Conservation (phyloP, 2,113 vertebrate species). For the Poecilia latipinna region DNA sequence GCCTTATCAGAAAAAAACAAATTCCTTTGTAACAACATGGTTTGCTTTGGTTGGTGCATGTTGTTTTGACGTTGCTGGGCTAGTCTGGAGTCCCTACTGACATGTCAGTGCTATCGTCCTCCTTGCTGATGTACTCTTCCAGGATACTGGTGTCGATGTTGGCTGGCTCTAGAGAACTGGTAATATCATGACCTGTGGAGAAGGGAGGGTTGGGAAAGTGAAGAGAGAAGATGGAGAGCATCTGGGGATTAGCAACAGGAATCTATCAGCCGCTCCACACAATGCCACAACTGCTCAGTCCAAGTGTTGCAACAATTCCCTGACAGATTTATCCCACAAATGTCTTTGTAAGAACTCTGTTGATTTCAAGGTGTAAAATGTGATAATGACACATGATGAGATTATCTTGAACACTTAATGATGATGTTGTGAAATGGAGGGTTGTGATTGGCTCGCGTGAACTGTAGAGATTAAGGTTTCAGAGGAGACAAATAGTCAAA, state of each 20-base stretch:
- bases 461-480: constrained; percentile 26
- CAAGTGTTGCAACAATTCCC: constrained; percentile 44
- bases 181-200: constrained; percentile 94
- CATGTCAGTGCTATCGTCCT: constrained; percentile 96
- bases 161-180: constrained; percentile 93
- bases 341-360: background rate
- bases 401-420: background rate
- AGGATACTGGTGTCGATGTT: constrained; percentile 99
- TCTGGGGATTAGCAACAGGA: constrained; percentile 67
- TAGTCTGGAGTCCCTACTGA: constrained; percentile 80
- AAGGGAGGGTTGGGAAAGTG: constrained; percentile 52
- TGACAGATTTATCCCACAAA: constrained; percentile 4
- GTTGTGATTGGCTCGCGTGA: constrained; percentile 18
- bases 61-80: constrained; percentile 66
- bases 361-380: background rate
- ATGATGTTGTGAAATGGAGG: constrained; percentile 5
- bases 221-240: constrained; percentile 62
- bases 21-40: constrained; percentile 75
- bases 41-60: constrained; percentile 47
- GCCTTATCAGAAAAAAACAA: constrained; percentile 72
- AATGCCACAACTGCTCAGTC: constrained; percentile 28
- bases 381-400: background rate
- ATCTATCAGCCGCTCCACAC: constrained; percentile 54
- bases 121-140: constrained; percentile 99
- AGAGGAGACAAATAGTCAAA: constrained; percentile 28